phyloP scores from a whole-genome alignment of 2,797 vertebrate species.

The Rallus crepitans region DNA sequence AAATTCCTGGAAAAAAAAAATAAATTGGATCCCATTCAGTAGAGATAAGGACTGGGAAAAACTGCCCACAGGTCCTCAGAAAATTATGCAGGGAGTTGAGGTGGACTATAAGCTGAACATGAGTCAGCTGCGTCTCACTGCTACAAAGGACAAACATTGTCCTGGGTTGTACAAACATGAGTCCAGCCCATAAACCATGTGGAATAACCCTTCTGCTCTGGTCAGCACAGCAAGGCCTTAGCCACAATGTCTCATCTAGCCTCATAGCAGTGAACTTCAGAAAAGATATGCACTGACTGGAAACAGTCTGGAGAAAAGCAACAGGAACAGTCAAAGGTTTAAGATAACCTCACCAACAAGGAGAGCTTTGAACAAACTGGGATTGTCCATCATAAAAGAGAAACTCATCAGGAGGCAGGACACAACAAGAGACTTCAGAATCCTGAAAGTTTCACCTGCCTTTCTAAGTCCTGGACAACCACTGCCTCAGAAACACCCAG shows the following conservation, averaged over 20 bases:
- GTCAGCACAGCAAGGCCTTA: not conserved
- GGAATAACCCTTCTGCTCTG: not conserved
- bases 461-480: not conserved
- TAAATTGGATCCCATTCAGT: not conserved
- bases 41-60: constrained; percentile 31
- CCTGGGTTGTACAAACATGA: not conserved
- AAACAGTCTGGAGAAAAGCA: not conserved
- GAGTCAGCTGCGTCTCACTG: not conserved
- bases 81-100: not conserved
- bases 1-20: not conserved
- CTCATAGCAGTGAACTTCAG: not conserved
- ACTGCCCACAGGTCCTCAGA: not conserved
- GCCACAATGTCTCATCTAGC: not conserved
- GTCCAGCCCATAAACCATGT: not conserved
- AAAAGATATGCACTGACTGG: not conserved
- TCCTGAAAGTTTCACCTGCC: not conserved
- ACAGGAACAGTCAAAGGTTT: not conserved
- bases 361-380: not conserved
- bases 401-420: not conserved
- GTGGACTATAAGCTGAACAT: not conserved
- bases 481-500: not conserved
- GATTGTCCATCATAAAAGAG: not conserved
- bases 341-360: not conserved
- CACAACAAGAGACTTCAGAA: not conserved
- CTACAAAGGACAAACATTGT: not conserved